phyloP scores from a whole-genome alignment of 2,888 invertebrate species.

The Chromoteleia sp. region DNA sequence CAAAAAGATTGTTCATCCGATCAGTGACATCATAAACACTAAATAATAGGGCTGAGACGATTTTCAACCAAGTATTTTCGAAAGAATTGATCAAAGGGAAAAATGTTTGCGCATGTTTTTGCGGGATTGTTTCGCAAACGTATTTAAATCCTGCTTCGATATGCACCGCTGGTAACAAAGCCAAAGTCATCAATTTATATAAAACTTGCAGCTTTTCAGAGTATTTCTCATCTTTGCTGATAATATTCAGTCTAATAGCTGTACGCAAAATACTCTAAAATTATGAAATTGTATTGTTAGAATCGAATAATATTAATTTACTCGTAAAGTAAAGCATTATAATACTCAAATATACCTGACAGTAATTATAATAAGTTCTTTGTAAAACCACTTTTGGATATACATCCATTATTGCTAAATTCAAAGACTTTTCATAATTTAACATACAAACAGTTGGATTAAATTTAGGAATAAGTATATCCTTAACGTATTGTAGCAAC shows the following conservation, averaged over 20 bases:
- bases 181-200: constrained; percentile 13
- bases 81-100: constrained; percentile 1
- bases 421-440: constrained; percentile 1
- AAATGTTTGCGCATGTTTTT: neutral
- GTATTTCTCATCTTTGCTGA: neutral
- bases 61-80: constrained; percentile 14
- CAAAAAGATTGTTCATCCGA: constrained; percentile 21
- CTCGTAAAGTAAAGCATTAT: too few species aligned
- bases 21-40: constrained; percentile 7
- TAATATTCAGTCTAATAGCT: neutral
- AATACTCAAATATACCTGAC: constrained; percentile 5
- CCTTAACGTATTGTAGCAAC: neutral
- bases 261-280: constrained; percentile 1
- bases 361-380: neutral
- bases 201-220: neutral
- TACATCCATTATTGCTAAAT: neutral
- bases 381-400: neutral
- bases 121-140: neutral
- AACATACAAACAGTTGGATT: neutral
- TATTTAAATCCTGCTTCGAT: constrained; percentile 3
- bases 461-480: neutral
- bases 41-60: neutral
- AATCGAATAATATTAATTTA: neutral
- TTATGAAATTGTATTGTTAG: neutral
- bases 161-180: constrained; percentile 6